These are phyloP conservation scores for Phylloscopus whistleri DNA, from an alignment of 2,113 vertebrate genomes.

Conservation along the genomic window DNA sequence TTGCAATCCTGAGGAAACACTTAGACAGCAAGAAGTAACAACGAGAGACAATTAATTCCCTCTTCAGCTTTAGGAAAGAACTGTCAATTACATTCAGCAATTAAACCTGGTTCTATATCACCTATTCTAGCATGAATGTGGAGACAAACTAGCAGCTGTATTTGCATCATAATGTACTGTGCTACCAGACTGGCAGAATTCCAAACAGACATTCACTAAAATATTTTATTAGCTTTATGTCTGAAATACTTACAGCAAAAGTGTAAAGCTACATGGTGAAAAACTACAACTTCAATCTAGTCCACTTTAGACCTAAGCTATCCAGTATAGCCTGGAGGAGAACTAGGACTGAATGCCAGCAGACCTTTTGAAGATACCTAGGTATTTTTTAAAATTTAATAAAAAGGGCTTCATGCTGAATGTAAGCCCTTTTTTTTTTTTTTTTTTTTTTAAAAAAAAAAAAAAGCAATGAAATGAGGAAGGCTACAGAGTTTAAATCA, in stretches of 20 bases:
- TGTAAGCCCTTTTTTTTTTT: not conserved
- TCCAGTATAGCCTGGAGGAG: not conserved
- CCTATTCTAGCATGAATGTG: constrained; percentile 17
- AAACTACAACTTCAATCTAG: constrained; percentile 11
- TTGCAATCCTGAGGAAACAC: not conserved
- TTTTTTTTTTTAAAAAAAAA: no score
- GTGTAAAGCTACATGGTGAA: not conserved
- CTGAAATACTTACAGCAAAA: constrained; percentile 18
- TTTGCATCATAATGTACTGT: constrained; percentile 56
- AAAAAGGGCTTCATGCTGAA: not conserved
- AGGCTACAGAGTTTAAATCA: not conserved
- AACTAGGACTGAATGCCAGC: not conserved
- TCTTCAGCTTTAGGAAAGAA: not conserved
- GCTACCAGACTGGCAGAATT: constrained; percentile 34
- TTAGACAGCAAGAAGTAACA: not conserved
- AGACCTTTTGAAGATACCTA: not conserved
- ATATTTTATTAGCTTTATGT: not conserved
- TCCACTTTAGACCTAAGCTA: not conserved
- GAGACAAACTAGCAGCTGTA: not conserved
- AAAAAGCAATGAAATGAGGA: not conserved
- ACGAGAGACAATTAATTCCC: not conserved
- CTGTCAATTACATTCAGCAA: not conserved
- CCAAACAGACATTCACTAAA: constrained; percentile 13
- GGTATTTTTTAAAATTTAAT: not conserved
- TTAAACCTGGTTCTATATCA: constrained; percentile 33